Evolutionary conservation across 2,113 vertebrate genomes (phyloP), one percentile per base, ranked within the genome.

Genomic region (Puma concolor): DNA sequence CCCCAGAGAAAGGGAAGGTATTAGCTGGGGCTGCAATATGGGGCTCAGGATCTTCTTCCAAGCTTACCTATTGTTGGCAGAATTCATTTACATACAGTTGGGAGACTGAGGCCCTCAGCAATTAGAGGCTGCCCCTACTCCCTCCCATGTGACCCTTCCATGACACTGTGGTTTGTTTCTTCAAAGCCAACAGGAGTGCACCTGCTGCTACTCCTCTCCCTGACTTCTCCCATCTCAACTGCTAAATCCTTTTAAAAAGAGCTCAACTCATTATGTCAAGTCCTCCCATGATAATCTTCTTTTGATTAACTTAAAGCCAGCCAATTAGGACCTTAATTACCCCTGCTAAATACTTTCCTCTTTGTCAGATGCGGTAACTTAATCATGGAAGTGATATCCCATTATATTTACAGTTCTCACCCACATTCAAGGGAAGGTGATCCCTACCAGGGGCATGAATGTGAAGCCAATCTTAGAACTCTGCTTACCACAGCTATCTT

Each of bases 231-330:
- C 11, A 36, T 72, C 6, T 92, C 64, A 3, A 85, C 27, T 97
- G 96, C 48, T 41, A 64, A 96, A 80, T 84, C 7, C 4, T 95
- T 74, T 94, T 54, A 19, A 14, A 76, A 80, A 92, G 67, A 88
- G n/a, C 48, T 82, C 29, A 36, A 19, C 50, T 97, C 69, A 41
- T 96, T 86, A 91, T 31, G 44, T 86, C 29, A 76, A 23, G 4
- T 8, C 41, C 29, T 93, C 57, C 71, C 50, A 44, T 57, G 21
- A 90, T 66, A 86, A 88, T 64, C 25, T 86, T 41, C n/a, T 86
- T 90, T 67, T 80, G 80, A 90, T 66, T 93, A 91, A 88, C 21
- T 76, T 80, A 91, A 90, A 95, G 8, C 11, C 91, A 79, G 33
- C 57, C 83, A 72, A 48, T 87, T 95, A 83, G 54, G 63, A 52